Evolutionary conservation across 1,140 invertebrate genomes (phyloP).

Genomic region (Lordiphosa collinella): DNA sequence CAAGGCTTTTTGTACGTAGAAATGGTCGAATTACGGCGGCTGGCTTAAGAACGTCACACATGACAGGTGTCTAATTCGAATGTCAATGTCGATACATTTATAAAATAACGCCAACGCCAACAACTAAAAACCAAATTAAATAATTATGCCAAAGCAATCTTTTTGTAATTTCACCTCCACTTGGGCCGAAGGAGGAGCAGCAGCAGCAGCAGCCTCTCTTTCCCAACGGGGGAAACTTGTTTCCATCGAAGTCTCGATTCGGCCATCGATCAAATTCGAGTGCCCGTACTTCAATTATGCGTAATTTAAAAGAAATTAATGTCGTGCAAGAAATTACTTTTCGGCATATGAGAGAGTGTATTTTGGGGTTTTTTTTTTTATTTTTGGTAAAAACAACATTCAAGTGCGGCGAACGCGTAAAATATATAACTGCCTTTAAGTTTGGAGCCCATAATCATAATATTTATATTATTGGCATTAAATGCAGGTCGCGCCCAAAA

Average conservation of each 20-base stretch:
- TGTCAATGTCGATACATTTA: conserved; percentile 61
- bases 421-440: conserved; percentile 54
- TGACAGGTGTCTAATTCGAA: conserved; percentile 74
- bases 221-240: conserved; percentile 34
- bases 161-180: conserved; percentile 46
- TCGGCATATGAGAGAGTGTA: conserved; percentile 30
- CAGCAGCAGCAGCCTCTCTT: conserved; percentile 9
- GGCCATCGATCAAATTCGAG: conserved; percentile 66
- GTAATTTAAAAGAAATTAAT: conserved; percentile 78
- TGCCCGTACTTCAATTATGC: conserved; percentile 72
- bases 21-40: conserved; percentile 18
- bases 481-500: conserved; percentile 51
- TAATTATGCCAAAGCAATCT: conserved; percentile 57
- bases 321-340: conserved; percentile 77
- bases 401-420: conserved; percentile 49
- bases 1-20: conserved; percentile 40
- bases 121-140: conserved; percentile 34
- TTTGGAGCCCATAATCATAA: conserved; percentile 55
- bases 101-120: conserved; percentile 14
- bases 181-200: background rate
- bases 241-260: conserved; percentile 28
- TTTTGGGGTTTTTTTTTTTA: conserved; percentile 14
- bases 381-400: conserved; percentile 47
- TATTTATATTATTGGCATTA: conserved; percentile 69
- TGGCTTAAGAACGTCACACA: conserved; percentile 29